phyloP scores from a whole-genome alignment of 1,140 invertebrate species.

The Galleria mellonella region DNA sequence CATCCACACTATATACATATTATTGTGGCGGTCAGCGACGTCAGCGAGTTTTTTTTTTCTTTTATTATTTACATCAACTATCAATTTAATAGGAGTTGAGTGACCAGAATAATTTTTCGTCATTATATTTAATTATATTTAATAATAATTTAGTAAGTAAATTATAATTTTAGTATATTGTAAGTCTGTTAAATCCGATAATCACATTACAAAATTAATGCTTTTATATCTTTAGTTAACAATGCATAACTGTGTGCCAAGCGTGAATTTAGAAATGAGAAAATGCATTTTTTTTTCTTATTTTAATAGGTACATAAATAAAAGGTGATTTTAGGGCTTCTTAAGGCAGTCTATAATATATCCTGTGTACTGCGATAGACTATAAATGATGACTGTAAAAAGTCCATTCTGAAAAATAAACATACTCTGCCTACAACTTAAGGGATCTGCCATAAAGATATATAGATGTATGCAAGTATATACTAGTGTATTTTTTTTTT shows the following conservation, averaged over 20 bases:
- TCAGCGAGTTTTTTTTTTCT: constrained; percentile 17
- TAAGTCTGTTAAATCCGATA: too few relatives aligned
- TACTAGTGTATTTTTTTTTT: too few relatives aligned
- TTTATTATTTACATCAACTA: constrained; percentile 49
- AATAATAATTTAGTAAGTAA: constrained; percentile 44
- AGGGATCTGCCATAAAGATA: too few relatives aligned
- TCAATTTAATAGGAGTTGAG: constrained; percentile 53
- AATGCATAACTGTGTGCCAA: not conserved
- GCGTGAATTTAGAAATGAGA: not conserved
- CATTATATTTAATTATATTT: constrained; percentile 16
- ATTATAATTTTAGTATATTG: constrained; percentile 4
- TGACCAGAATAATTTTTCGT: constrained; percentile 62
- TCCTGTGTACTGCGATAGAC: too few relatives aligned
- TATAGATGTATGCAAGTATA: too few relatives aligned
- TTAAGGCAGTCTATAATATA: too few relatives aligned
- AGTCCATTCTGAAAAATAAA: too few relatives aligned
- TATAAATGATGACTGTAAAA: too few relatives aligned
- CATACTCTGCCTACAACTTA: too few relatives aligned
- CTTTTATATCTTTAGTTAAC: not conserved
- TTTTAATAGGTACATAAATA: too few relatives aligned
- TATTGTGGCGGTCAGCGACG: constrained; percentile 23
- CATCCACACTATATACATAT: constrained; percentile 50
- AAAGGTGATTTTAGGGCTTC: too few relatives aligned
- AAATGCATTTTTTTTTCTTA: too few relatives aligned
- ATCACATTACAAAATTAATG: not conserved